Conservation (phyloP, 1,140 invertebrate genomes). For the Drosophila funebris region DNA sequence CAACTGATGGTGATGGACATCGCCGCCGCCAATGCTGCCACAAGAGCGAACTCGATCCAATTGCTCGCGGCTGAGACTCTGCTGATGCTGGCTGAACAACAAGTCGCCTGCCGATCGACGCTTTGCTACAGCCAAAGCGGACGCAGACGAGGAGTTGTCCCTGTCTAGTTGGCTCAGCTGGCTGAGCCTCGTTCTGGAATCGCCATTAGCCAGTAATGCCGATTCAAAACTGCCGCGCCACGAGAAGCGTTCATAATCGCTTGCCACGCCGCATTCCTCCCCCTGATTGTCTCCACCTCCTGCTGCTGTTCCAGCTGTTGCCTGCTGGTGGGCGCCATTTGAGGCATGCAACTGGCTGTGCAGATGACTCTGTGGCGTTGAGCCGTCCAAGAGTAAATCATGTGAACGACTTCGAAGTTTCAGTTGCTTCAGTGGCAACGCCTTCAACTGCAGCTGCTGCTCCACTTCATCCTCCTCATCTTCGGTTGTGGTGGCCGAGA, state of each 20-base stretch:
- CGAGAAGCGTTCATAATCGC: conserved; percentile 94
- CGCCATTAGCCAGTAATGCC: conserved; percentile 91
- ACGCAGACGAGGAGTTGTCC: conserved; percentile 87
- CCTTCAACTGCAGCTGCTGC: conserved; percentile 56
- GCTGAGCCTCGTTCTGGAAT: conserved; percentile 90
- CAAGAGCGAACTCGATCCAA: conserved; percentile 91
- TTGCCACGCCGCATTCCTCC: conserved; percentile 89
- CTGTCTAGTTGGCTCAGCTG: conserved; percentile 86
- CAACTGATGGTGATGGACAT: conserved; percentile 85
- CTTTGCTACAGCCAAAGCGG: conserved; percentile 88
- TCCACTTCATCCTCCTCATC: conserved; percentile 87
- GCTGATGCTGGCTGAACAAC: conserved; percentile 90
- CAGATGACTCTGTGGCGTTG: conserved; percentile 30
- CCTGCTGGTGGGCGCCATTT: conserved; percentile 81
- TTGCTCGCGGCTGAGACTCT: conserved; percentile 90
- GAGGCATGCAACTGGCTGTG: conserved; percentile 54
- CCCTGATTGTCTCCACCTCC: conserved; percentile 84
- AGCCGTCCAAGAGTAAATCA: conserved; percentile 87
- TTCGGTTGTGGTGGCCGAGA: conserved; percentile 90
- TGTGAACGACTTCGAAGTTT: conserved; percentile 89
- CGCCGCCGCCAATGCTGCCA: conserved; percentile 90
- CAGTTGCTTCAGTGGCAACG: conserved; percentile 86
- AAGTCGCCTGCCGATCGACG: conserved; percentile 91
- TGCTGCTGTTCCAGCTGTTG: not conserved
- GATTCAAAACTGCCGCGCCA: conserved; percentile 96